Evolutionary conservation across 2,888 invertebrate genomes (phyloP).

Genomic region (Pollenia angustigena): DNA sequence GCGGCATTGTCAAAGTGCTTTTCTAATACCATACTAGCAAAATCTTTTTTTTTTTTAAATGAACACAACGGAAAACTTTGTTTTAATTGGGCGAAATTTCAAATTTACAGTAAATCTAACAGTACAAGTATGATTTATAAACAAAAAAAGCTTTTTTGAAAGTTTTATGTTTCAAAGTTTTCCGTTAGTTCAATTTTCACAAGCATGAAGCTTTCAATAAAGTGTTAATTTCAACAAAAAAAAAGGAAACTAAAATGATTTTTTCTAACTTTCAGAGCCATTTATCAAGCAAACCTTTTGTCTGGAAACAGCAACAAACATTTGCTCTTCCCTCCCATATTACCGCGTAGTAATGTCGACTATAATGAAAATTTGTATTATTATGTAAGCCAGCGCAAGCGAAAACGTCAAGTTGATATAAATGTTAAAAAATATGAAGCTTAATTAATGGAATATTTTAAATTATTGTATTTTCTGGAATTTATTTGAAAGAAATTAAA

Average conservation of each 20-base stretch:
- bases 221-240: slow-evolving; percentile 1
- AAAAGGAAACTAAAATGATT: not conserved
- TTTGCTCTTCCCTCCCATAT: slow-evolving; percentile 68
- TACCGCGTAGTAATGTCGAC: slow-evolving; percentile 59
- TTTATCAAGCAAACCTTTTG: slow-evolving; percentile 74
- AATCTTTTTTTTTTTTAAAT: slow-evolving; percentile 28
- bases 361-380: slow-evolving; percentile 75
- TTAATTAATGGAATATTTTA: slow-evolving; percentile 45
- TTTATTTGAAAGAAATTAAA: not conserved
- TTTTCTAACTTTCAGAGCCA: slow-evolving; percentile 65
- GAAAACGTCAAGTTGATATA: slow-evolving; percentile 78
- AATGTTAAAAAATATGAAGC: slow-evolving; percentile 79
- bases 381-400: slow-evolving; percentile 76
- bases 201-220: slow-evolving; percentile 72
- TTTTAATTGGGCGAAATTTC: not conserved
- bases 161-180: slow-evolving; percentile 70
- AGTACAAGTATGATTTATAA: slow-evolving; percentile 45
- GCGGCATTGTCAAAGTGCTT: slow-evolving; percentile 66
- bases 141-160: slow-evolving; percentile 48
- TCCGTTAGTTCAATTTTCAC: slow-evolving; percentile 61
- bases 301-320: slow-evolving; percentile 60
- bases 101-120: not conserved
- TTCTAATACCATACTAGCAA: slow-evolving; percentile 64
- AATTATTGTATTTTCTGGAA: slow-evolving; percentile 13
- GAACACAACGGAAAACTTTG: slow-evolving; percentile 71